A percentile compares a stretch with the other conserved stretches of the same genome.
Conservation (phyloP, 2,888 invertebrate genomes). For the Tachina grossa region DNA sequence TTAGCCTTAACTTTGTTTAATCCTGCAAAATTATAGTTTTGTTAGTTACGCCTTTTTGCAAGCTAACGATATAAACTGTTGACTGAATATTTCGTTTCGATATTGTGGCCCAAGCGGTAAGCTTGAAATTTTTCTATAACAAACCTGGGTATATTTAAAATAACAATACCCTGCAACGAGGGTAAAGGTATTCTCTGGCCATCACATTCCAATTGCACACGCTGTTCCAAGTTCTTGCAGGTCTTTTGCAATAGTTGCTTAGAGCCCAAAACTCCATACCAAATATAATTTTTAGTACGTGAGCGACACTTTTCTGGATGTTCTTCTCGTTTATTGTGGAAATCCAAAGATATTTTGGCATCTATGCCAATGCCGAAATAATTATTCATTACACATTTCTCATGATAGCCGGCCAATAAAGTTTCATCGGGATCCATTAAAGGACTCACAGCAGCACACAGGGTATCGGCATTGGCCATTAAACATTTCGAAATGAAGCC, state of each 20-base stretch:
- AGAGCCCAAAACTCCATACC: constrained; percentile 91
- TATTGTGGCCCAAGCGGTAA: too few species aligned
- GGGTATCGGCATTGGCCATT: constrained; percentile 96
- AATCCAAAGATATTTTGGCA: constrained; percentile 98
- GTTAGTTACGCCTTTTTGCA: too few species aligned
- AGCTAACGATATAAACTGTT: too few species aligned
- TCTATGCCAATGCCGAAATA: constrained; percentile 99
- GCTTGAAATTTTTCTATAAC: too few species aligned
- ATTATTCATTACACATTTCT: constrained; percentile 99
- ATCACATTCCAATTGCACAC: constrained; percentile 97
- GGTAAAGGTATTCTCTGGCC: constrained; percentile 97
- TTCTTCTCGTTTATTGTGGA: constrained; percentile 98
- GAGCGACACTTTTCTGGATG: constrained; percentile 98
- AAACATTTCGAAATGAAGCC: constrained; percentile 97
- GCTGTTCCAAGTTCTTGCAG: constrained; percentile 97
- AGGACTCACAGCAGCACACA: constrained; percentile 98
- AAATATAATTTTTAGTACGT: constrained; percentile 97
- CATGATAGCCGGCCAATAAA: constrained; percentile 93
- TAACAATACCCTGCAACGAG: constrained; percentile 97
- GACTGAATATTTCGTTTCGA: too few species aligned
- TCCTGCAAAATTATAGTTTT: too few species aligned
- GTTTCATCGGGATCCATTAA: constrained; percentile 96
- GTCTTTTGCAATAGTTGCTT: constrained; percentile 94
- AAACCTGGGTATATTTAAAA: constrained; percentile 96
- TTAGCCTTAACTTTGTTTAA: too few species aligned